phyloP scores from a whole-genome alignment of 2,113 vertebrate species.

The Fulica atra region DNA sequence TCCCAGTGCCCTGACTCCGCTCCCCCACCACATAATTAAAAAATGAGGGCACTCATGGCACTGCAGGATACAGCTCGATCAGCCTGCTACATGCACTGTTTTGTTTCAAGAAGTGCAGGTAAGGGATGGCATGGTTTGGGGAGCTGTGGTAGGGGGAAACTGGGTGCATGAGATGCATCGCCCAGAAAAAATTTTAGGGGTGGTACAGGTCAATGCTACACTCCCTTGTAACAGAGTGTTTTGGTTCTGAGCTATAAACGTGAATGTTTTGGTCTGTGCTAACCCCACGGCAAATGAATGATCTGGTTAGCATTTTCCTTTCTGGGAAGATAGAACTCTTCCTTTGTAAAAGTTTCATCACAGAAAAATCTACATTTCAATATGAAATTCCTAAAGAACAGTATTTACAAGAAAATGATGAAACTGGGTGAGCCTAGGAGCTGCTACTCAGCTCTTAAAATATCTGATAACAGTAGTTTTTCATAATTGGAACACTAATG shows the following conservation, averaged over 20 bases:
- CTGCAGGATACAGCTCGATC: background rate
- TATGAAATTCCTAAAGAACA: background rate
- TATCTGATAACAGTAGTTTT: background rate
- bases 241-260: background rate
- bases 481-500: background rate
- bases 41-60: background rate
- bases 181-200: background rate
- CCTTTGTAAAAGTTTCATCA: background rate
- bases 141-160: background rate
- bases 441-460: background rate
- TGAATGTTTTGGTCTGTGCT: background rate
- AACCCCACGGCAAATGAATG: background rate
- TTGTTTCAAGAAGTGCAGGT: background rate
- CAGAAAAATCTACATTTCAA: background rate
- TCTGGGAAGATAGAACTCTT: background rate
- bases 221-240: background rate
- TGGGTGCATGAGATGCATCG: background rate
- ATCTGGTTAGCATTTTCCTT: background rate
- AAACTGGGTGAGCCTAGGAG: background rate
- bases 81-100: accelerated
- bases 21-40: background rate
- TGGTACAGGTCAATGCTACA: background rate
- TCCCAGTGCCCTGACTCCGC: background rate
- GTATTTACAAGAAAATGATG: background rate
- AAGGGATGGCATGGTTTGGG: too few relatives aligned